Percentiles rank a stretch among this genome's conserved stretches.
Evolutionary conservation across 1,140 invertebrate species (phyloP).

Genomic region (Macrostomum lignano): DNA sequence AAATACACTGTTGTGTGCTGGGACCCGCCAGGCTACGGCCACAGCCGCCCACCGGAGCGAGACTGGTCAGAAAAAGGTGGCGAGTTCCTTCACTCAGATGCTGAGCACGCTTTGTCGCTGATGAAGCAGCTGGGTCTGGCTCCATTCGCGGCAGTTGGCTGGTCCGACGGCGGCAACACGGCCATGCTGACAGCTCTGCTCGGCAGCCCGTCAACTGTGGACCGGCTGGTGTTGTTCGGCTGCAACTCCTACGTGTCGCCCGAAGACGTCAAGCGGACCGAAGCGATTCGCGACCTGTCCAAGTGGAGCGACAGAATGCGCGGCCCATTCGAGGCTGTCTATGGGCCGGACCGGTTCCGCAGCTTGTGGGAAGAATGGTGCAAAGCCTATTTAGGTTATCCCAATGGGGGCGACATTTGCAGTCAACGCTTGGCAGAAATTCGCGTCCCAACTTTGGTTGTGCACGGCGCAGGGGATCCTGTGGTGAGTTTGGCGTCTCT

Average conservation of each 20-base stretch:
- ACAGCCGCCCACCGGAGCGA: constrained; percentile 44
- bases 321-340: constrained; percentile 40
- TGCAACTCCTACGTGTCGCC: constrained; percentile 42
- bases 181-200: constrained; percentile 43
- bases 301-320: constrained; percentile 50
- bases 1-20: constrained; percentile 48
- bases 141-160: constrained; percentile 49
- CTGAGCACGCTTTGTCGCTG: constrained; percentile 36
- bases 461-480: too few relatives aligned
- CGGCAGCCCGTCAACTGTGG: constrained; percentile 37
- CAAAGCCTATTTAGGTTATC: too few relatives aligned
- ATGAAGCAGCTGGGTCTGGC: constrained; percentile 40
- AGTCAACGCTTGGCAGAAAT: too few relatives aligned
- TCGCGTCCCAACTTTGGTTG: too few relatives aligned
- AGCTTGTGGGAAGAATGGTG: constrained; percentile 43
- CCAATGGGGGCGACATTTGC: too few relatives aligned
- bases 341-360: constrained; percentile 42
- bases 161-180: constrained; percentile 60
- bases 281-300: constrained; percentile 37
- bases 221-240: constrained; percentile 47
- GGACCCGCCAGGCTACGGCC: constrained; percentile 62
- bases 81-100: constrained; percentile 48
- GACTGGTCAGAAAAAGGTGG: constrained; percentile 36
- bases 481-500: too few relatives aligned
- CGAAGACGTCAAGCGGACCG: constrained; percentile 37